phyloP scores from a whole-genome alignment of 1,140 invertebrate species.

The Cephus cinctus region DNA sequence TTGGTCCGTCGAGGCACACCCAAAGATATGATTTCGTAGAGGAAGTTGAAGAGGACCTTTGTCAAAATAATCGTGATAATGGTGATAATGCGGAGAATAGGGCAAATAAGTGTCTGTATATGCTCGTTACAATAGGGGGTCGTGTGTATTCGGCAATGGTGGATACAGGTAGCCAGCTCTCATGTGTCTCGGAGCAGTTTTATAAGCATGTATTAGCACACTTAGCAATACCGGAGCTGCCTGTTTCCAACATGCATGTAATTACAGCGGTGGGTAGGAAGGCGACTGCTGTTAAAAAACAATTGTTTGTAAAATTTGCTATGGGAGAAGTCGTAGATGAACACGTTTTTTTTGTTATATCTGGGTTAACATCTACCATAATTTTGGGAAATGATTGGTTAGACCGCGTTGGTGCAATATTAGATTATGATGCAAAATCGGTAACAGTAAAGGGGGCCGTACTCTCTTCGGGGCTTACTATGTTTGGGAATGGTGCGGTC shows the following conservation, averaged over 20 bases:
- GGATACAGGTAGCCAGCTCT: no score
- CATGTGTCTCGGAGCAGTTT: no score
- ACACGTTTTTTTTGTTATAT: slow-evolving; percentile 16
- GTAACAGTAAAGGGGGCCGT: neutral
- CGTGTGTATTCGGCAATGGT: no score
- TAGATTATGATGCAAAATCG: slow-evolving; percentile 13
- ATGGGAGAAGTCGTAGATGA: slow-evolving; percentile 4
- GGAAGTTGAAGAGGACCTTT: no score
- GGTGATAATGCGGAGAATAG: no score
- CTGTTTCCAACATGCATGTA: slow-evolving; percentile 17
- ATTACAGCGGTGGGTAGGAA: slow-evolving; percentile 18
- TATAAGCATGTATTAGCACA: slow-evolving; percentile 10
- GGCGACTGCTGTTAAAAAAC: slow-evolving; percentile 16
- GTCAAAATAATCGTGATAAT: no score
- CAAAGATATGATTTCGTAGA: no score
- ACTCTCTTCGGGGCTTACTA: neutral
- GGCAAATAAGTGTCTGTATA: no score
- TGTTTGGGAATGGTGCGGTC: no score
- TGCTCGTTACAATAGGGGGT: no score
- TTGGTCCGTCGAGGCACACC: no score
- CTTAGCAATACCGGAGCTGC: slow-evolving; percentile 8
- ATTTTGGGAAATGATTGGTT: slow-evolving; percentile 25
- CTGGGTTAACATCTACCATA: slow-evolving; percentile 13
- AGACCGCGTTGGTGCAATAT: slow-evolving; percentile 9
- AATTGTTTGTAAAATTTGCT: slow-evolving; percentile 14